Conservation (phyloP, 2,113 vertebrate genomes). For the Petaurus breviceps region DNA sequence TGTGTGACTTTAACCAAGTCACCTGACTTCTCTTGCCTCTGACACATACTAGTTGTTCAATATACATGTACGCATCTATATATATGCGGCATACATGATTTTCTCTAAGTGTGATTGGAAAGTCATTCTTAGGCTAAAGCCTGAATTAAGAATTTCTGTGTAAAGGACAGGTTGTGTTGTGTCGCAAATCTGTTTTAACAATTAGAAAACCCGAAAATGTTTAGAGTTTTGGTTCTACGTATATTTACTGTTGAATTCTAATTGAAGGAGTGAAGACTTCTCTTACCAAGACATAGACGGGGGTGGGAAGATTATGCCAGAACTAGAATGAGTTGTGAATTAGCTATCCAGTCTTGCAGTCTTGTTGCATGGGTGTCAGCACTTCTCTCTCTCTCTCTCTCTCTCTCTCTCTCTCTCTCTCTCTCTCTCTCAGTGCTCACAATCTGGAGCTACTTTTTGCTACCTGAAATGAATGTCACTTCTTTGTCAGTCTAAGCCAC, state of each 20-base stretch:
- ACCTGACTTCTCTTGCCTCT: neutral
- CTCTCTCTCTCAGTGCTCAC: neutral
- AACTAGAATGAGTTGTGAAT: constrained; percentile 19
- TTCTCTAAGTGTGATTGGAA: constrained; percentile 58
- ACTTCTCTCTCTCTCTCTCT: neutral
- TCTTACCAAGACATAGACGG: constrained; percentile 3
- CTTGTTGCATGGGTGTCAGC: neutral
- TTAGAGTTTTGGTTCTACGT: constrained; percentile 14
- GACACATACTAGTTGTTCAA: neutral
- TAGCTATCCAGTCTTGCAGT: neutral
- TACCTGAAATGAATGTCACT: constrained; percentile 41
- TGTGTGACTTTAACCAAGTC: constrained; percentile 3
- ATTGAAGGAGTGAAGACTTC: constrained; percentile 42
- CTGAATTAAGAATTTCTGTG: constrained; percentile 58
- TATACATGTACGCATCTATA: neutral
- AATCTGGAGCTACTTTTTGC: neutral
- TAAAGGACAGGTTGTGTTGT: constrained; percentile 71
- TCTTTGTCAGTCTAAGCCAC: constrained; percentile 31
- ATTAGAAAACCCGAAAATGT: constrained; percentile 38
- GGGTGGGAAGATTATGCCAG: constrained; percentile 13
- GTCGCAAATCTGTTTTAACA: constrained; percentile 67
- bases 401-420: too few relatives aligned
- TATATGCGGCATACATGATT: constrained; percentile 28
- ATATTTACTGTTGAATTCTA: constrained; percentile 59
- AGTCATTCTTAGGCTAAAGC: constrained; percentile 70